Evolutionary conservation across 2,888 invertebrate species (phyloP).

Genomic region (Brachyopa scutellaris): DNA sequence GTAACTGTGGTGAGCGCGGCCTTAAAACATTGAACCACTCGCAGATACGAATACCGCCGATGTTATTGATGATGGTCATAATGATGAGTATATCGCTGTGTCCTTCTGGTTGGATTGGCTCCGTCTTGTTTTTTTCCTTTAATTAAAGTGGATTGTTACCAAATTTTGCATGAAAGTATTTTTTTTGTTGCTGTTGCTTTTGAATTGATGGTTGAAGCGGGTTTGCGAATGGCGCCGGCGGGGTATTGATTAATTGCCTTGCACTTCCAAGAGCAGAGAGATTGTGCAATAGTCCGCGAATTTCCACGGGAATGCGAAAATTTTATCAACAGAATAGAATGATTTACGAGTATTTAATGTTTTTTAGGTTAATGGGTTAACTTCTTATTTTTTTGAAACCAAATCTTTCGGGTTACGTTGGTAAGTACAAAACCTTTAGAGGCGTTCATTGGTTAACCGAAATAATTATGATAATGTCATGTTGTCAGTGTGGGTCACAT

Average conservation of each 20-base stretch:
- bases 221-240: not conserved
- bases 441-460: too few species aligned
- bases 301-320: too few species aligned
- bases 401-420: too few species aligned
- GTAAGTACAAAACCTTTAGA: too few species aligned
- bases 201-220: constrained; percentile 18
- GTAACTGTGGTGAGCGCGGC: constrained; percentile 31
- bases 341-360: too few species aligned
- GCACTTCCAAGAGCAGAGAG: not conserved
- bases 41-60: constrained; percentile 31
- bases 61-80: constrained; percentile 53
- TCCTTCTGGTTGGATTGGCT: constrained; percentile 47
- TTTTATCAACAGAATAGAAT: too few species aligned
- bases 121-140: not conserved
- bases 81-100: constrained; percentile 46
- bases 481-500: too few species aligned
- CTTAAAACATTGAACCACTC: constrained; percentile 59
- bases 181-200: not conserved
- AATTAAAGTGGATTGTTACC: constrained; percentile 18
- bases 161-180: constrained; percentile 7
- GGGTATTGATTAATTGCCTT: constrained; percentile 27
- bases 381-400: too few species aligned
- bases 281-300: too few species aligned
- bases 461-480: too few species aligned
- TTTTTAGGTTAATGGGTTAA: too few species aligned